Conservation (phyloP, 2,797 vertebrate genomes). For the Anguilla obscura region DNA sequence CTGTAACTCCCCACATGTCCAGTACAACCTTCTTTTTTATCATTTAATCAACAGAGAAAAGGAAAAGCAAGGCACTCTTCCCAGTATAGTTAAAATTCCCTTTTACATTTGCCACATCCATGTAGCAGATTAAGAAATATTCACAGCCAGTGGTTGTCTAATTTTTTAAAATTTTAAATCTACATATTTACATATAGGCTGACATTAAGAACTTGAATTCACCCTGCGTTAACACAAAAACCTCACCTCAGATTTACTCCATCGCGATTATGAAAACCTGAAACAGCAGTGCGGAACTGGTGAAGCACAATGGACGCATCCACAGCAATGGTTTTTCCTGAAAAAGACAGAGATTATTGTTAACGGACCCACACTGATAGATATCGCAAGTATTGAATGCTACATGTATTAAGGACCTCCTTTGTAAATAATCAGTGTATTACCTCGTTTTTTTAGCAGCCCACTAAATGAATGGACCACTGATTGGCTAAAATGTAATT, state of each 20-base stretch:
- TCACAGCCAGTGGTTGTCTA: too few relatives aligned
- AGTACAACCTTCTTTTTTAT: constrained; percentile 1
- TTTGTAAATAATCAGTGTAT: background rate
- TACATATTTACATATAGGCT: background rate
- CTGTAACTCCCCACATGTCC: background rate
- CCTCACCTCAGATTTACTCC: constrained; percentile 60
- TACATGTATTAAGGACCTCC: background rate
- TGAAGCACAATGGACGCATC: constrained; percentile 75
- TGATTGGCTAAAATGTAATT: background rate
- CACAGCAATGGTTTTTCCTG: constrained; percentile 74
- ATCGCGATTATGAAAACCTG: constrained; percentile 46
- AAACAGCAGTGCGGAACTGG: constrained; percentile 72
- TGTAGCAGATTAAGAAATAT: background rate
- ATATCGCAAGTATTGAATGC: background rate
- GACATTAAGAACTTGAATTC: background rate
- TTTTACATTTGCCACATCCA: background rate
- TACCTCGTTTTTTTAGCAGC: background rate
- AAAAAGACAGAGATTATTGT: constrained; percentile 25
- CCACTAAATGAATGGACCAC: background rate
- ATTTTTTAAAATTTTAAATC: background rate
- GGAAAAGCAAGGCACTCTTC: background rate
- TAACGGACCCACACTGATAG: background rate
- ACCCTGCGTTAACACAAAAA: background rate
- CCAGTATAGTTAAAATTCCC: background rate
- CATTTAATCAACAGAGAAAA: background rate